Evolutionary conservation across 2,888 invertebrate genomes (phyloP).

Genomic region (Unio delphinus): DNA sequence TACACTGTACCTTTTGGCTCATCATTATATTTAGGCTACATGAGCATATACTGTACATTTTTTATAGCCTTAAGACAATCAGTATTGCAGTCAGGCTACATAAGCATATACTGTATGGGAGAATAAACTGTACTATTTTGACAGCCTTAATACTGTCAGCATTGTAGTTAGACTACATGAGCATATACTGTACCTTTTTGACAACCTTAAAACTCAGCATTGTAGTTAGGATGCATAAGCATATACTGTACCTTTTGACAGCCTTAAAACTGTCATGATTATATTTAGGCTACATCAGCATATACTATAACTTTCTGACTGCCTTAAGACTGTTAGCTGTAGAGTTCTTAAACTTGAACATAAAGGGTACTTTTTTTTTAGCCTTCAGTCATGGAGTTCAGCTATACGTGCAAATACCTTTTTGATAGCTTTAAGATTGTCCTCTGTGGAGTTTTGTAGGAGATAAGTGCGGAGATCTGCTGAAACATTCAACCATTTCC

Average conservation of each 20-base stretch:
- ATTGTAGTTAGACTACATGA: no score
- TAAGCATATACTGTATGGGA: no score
- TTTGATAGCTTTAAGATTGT: constrained; percentile 68
- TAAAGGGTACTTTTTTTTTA: neutral
- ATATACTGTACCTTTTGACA: no score
- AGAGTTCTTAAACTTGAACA: neutral
- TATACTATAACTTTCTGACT: constrained; percentile 15
- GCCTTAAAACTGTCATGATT: no score
- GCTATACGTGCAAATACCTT: constrained; percentile 48
- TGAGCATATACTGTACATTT: constrained; percentile 49
- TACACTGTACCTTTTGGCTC: constrained; percentile 64
- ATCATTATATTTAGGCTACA: constrained; percentile 51
- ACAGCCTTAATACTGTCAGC: no score
- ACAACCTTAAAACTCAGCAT: no score
- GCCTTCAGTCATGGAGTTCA: constrained; percentile 62
- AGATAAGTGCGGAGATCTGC: constrained; percentile 69
- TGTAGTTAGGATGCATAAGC: no score
- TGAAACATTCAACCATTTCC: constrained; percentile 70
- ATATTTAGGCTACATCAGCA: no score
- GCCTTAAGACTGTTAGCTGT: neutral
- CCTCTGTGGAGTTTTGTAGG: constrained; percentile 63
- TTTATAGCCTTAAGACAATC: constrained; percentile 47
- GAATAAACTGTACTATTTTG: no score
- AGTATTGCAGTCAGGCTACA: no score
- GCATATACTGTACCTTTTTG: no score